phyloP scores from a whole-genome alignment of 1,140 invertebrate genomes.

The Neotoxoptera formosana region DNA sequence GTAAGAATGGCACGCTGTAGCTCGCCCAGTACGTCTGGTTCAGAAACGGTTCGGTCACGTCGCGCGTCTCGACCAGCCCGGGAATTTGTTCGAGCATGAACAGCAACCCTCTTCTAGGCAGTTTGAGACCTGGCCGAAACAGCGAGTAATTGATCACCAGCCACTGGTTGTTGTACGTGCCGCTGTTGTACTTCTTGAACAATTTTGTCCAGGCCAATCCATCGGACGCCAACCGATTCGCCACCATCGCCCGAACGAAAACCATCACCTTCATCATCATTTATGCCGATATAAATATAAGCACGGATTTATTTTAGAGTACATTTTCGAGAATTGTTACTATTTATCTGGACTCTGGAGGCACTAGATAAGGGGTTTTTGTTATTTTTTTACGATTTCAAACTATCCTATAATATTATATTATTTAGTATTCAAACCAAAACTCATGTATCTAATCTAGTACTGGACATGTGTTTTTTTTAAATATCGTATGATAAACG shows the following conservation, averaged over 20 bases:
- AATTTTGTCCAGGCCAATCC: constrained; percentile 76
- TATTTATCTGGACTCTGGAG: background rate
- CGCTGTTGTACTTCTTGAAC: constrained; percentile 75
- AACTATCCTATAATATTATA: background rate
- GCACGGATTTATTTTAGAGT: background rate
- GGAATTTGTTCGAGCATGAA: constrained; percentile 31
- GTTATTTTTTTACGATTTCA: background rate
- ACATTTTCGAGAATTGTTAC: background rate
- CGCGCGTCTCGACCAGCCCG: constrained; percentile 39
- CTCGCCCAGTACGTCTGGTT: constrained; percentile 74
- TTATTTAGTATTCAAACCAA: background rate
- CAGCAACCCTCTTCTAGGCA: background rate
- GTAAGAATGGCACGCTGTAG: constrained; percentile 78
- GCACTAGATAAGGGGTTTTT: background rate
- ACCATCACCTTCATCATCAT: constrained; percentile 70
- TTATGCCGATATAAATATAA: too few species aligned
- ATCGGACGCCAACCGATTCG: constrained; percentile 80
- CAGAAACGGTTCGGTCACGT: constrained; percentile 52
- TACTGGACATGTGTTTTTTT: background rate
- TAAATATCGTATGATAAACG: too few species aligned
- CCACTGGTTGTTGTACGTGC: constrained; percentile 91
- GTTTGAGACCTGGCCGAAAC: background rate
- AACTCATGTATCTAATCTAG: background rate
- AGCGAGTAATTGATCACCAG: constrained; percentile 53
- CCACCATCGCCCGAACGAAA: constrained; percentile 80